These are phyloP conservation scores for Notechis scutatus DNA, from an alignment of 2,113 vertebrate species.

Conservation along the genomic window DNA sequence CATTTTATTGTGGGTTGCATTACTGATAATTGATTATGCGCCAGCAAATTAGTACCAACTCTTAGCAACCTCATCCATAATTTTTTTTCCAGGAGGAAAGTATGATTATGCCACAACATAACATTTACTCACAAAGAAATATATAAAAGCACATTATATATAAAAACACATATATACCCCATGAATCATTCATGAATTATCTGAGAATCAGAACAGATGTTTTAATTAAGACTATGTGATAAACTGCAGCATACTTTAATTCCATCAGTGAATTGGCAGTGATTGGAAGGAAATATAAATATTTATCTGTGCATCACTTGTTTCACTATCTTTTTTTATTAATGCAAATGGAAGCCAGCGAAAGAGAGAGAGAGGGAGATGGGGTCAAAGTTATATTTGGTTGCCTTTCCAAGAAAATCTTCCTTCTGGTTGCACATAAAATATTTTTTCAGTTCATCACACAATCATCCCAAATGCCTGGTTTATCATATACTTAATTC, in stretches of 20 bases:
- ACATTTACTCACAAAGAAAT: conserved; percentile 39
- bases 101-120: conserved; percentile 39
- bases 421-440: not conserved
- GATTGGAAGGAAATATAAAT: conserved; percentile 40
- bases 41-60: not conserved
- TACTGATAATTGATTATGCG: not conserved
- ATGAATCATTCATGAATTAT: conserved; percentile 53
- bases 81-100: conserved; percentile 22
- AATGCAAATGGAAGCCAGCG: not conserved
- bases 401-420: not conserved
- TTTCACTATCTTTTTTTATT: not conserved
- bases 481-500: conserved; percentile 35
- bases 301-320: conserved; percentile 43
- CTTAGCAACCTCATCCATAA: not conserved
- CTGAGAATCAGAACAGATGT: conserved; percentile 55
- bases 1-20: conserved; percentile 22
- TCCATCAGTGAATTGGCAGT: conserved; percentile 47
- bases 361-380: not conserved
- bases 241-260: conserved; percentile 40
- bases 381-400: conserved; percentile 1
- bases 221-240: conserved; percentile 64
- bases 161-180: conserved; percentile 34
- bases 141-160: conserved; percentile 50
- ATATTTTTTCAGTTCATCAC: not conserved
- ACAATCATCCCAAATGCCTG: conserved; percentile 26